Conservation (phyloP, 2,888 invertebrate genomes). For the Lypha dubia region DNA sequence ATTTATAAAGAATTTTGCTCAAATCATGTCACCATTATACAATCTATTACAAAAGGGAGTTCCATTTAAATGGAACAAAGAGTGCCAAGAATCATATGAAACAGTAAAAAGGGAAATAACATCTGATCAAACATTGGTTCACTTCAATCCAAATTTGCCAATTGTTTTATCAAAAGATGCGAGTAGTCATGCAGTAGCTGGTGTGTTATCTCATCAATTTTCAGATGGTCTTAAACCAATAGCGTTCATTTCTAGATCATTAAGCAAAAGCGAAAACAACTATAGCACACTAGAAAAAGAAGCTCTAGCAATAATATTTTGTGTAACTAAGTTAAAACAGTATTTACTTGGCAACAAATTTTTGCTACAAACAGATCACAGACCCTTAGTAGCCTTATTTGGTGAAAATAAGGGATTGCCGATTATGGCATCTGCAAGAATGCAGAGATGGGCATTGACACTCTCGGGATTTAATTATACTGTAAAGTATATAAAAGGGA, state of each 20-base stretch:
- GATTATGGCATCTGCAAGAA: neutral
- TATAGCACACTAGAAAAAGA: too few species aligned
- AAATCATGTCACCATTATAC: constrained; percentile 29
- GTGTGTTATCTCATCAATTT: constrained; percentile 30
- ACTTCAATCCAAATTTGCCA: constrained; percentile 45
- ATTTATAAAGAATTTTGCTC: constrained; percentile 32
- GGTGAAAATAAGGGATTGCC: neutral
- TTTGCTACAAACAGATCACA: neutral
- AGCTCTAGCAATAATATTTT: too few species aligned
- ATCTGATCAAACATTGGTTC: constrained; percentile 30
- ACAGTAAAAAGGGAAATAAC: neutral
- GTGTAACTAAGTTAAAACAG: neutral
- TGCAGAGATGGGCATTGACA: neutral
- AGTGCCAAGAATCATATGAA: constrained; percentile 27
- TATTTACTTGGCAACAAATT: neutral
- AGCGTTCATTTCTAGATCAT: constrained; percentile 46
- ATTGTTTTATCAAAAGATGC: constrained; percentile 39
- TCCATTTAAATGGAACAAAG: constrained; percentile 33
- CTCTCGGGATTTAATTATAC: neutral
- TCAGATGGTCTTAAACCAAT: neutral
- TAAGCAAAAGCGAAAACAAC: too few species aligned
- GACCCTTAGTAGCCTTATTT: neutral
- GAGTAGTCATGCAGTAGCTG: constrained; percentile 27
- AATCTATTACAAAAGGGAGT: constrained; percentile 36
- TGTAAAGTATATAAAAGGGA: constrained; percentile 58